Evolutionary conservation across 2,888 invertebrate species (phyloP).

Genomic region (Habroteleia sp.): DNA sequence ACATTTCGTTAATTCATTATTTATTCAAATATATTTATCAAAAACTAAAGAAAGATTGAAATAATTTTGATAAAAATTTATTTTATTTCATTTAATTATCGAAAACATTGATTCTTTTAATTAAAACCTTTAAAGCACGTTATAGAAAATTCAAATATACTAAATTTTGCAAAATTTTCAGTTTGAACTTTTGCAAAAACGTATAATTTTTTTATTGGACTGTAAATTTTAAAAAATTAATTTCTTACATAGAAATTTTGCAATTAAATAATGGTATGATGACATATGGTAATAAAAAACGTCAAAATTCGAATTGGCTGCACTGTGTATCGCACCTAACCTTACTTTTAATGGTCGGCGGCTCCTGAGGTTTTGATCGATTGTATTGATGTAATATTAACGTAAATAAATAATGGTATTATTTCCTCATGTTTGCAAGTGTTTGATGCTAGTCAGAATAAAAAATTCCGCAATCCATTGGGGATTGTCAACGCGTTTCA

Average conservation of each 20-base stretch:
- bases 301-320: conserved; percentile 5
- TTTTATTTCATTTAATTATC: too few species aligned
- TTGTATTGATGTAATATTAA: background rate
- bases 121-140: too few species aligned
- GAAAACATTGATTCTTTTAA: too few species aligned
- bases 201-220: too few species aligned
- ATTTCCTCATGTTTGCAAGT: background rate
- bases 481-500: conserved; percentile 64
- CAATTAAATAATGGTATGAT: conserved; percentile 5
- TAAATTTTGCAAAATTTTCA: too few species aligned
- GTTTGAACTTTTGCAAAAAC: too few species aligned
- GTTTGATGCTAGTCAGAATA: conserved; percentile 3
- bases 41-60: too few species aligned
- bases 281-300: conserved; percentile 1
- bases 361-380: too few species aligned
- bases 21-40: too few species aligned
- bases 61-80: too few species aligned
- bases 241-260: conserved; percentile 22
- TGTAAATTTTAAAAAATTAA: conserved; percentile 5
- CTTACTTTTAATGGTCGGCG: too few species aligned
- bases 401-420: conserved; percentile 23
- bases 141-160: too few species aligned
- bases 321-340: conserved; percentile 15
- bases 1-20: background rate
- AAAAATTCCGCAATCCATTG: conserved; percentile 30